A percentile compares a stretch with the other conserved stretches of the same genome.
These are phyloP conservation scores for Triplophysa tibetana DNA, from an alignment of 2,113 vertebrate species.

Conservation along the genomic window DNA sequence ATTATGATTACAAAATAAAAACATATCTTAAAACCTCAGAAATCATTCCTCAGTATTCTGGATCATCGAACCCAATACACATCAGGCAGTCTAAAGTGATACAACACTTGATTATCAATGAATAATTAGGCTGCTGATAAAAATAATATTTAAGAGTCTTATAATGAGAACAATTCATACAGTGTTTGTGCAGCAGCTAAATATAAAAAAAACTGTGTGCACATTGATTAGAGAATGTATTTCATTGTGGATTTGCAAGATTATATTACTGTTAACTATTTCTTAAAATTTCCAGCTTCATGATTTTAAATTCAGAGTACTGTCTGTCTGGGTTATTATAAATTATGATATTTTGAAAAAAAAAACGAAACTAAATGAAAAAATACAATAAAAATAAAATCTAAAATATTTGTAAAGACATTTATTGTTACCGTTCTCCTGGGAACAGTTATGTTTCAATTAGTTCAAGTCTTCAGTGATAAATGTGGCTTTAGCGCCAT, in stretches of 20 bases:
- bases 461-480: slow-evolving; percentile 47
- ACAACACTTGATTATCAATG: slow-evolving; percentile 28
- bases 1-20: background rate
- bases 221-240: slow-evolving; percentile 27
- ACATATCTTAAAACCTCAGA: slow-evolving; percentile 21
- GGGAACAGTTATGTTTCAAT: background rate
- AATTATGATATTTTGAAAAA: background rate
- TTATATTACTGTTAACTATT: background rate
- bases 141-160: background rate
- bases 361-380: background rate
- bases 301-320: slow-evolving; percentile 3
- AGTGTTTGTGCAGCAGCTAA: slow-evolving; percentile 28
- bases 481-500: slow-evolving; percentile 44
- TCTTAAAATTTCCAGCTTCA: slow-evolving; percentile 15
- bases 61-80: slow-evolving; percentile 29
- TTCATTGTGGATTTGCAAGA: background rate
- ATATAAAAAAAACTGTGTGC: slow-evolving; percentile 14
- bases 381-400: background rate
- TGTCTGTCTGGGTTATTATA: background rate
- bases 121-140: slow-evolving; percentile 7
- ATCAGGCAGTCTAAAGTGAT: slow-evolving; percentile 23
- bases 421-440: background rate
- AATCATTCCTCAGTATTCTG: slow-evolving; percentile 3
- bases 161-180: background rate
- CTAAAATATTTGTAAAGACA: slow-evolving; percentile 13